Evolutionary conservation across 2,113 vertebrate genomes (phyloP), one percentile per base, ranked within the genome.

Genomic region (Chionomys nivalis): DNA sequence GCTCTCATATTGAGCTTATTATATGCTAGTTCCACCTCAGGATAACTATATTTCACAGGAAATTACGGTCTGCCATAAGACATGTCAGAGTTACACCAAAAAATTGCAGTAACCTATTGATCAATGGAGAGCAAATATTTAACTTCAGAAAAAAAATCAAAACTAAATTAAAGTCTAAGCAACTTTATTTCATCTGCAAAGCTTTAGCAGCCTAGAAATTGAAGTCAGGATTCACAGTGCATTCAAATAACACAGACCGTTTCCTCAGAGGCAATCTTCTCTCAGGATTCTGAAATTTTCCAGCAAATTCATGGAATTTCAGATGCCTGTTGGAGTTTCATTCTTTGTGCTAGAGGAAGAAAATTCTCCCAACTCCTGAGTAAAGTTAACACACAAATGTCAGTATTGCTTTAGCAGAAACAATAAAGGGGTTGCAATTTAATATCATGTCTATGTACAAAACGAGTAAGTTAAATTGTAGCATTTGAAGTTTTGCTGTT

Each of bases 101-200:
- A 95, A 94, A 94, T 81, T 92, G 7, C 55, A 95, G 65, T 83
- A 73, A 77, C 88, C 90, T 66, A 39, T 89, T 95, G 85, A 96
- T 96, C 88, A 92, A 90, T 91, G 17, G 33, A 93, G 49, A 92
- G 79, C 90, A 97, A 93, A 94, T 95, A 94, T 97, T 97, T 97
- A 96, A 96, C 79, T 96, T 93, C 75, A 81, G 85, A 2, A 47
- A 95, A 94, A 87, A 95, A 91, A 83, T 90, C 87, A 94, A 97
- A 97, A 90, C 85, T 94, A 90, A 96, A 94, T 94, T 96, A 96
- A 97, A 96, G 61, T 96, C 86, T 86, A 82, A 63, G 36, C 81
- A 96, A 92, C 81, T 95, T 68, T 73, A 92, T 55, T 89, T 88
- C 78, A 78, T 82, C 90, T 90, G 61, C 94, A 97, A 94, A 96